Conservation (phyloP, 2,113 vertebrate genomes). For the Callospermophilus lateralis region DNA sequence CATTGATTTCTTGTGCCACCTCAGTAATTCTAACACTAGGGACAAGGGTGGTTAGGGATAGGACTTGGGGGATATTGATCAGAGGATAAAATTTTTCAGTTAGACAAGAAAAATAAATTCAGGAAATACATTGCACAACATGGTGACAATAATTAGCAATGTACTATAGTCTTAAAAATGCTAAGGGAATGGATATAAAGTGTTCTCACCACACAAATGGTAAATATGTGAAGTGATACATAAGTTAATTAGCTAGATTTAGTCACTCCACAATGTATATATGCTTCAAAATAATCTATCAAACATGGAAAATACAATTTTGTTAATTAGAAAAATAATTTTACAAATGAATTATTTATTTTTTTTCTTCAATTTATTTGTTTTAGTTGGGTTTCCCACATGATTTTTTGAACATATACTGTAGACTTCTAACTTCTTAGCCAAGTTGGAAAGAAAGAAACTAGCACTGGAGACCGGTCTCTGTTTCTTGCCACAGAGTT, state of each 20-base stretch:
- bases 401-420: neutral
- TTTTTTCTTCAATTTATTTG: no score
- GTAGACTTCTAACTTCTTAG: neutral
- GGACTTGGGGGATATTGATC: no score
- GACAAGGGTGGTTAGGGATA: no score
- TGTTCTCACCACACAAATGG: neutral
- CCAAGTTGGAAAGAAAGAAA: neutral
- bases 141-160: neutral
- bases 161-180: neutral
- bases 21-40: no score
- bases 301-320: neutral
- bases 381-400: no score
- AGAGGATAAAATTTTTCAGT: no score
- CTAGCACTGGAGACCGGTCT: neutral
- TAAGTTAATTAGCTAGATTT: no score
- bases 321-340: neutral
- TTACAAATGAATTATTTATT: no score
- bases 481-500: neutral
- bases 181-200: neutral
- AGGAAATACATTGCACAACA: neutral
- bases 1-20: no score
- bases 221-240: neutral
- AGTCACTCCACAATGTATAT: no score
- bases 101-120: neutral
- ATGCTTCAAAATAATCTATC: neutral